Base-by-base conservation (phyloP, 2,888 invertebrate species). In the Pterobdella sp. region DNA sequence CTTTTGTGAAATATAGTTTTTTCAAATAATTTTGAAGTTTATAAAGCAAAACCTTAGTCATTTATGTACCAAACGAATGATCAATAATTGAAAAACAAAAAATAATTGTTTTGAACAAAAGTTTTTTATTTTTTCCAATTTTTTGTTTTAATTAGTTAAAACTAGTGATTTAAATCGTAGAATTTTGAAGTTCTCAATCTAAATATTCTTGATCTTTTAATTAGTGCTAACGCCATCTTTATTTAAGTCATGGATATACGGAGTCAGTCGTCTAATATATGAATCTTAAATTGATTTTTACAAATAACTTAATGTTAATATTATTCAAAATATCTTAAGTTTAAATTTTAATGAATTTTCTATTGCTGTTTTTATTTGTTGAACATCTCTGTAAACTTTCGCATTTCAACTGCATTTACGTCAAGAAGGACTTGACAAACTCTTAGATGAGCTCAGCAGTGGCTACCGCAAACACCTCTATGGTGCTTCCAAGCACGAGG, bases 371-470 rank as follows among this genome's bases (percentile, higher is more conserved):
- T 56, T 18, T 26, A 7, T 3, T n/a, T 56, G 18, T 22, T 7
- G 26, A 56, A 56, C n/a, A 7, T 26, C n/a, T 14, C n/a, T 18
- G n/a, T 4, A 56, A 3, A 56, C 60, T 56, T 56, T 56, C 60
- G 60, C 26, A 14, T 42, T 42, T 42, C 49, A 42, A 22, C 60
- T 26, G 26, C 60, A 56, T 3, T 18, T 26, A 56, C 18, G 60
- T n/a, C n/a, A 56, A 26, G 18, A 26, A 26, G 26, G 26, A 7
- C 49, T 26, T 3, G 26, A 26, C 4, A 56, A 56, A 22, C n/a
- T 26, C 60, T 14, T 26, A 49, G 37, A 72, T 72, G 71, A 71
- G 71, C 36, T 71, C 71, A 32, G 71, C 71, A 18, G 71, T 71
- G 60, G 71, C 71, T 22, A 71, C 71, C 22, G 56, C 71, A 26